phyloP scores from a whole-genome alignment of 2,113 vertebrate genomes.

The Limnothrissa miodon region DNA sequence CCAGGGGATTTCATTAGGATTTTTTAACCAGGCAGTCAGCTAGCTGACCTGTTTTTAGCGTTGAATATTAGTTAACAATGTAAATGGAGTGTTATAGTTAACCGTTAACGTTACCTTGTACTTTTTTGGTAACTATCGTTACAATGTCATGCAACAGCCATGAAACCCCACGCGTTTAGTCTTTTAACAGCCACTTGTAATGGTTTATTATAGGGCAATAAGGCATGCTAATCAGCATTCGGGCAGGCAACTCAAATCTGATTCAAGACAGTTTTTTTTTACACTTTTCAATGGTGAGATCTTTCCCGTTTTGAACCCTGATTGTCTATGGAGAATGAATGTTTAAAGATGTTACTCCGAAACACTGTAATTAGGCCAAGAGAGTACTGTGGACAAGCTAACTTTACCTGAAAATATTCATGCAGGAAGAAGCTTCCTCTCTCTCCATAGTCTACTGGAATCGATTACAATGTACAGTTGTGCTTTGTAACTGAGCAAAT shows the following conservation, averaged over 20 bases:
- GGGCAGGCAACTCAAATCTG: background rate
- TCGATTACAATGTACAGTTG: background rate
- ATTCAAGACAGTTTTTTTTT: background rate
- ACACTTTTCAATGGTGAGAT: background rate
- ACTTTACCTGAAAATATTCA: background rate
- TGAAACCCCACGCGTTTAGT: background rate
- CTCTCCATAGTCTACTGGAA: background rate
- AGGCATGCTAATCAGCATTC: background rate
- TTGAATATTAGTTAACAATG: background rate
- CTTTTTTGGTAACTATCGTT: background rate
- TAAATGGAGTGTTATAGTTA: background rate
- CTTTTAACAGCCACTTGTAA: background rate
- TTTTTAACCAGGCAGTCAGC: background rate
- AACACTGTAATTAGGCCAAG: background rate
- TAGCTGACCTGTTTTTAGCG: background rate
- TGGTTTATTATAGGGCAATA: background rate
- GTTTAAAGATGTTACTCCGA: background rate
- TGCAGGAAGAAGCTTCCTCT: background rate
- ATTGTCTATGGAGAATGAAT: background rate
- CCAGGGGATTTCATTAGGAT: constrained; percentile 4
- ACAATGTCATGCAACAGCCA: background rate
- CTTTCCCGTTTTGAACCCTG: background rate
- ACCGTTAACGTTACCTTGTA: background rate
- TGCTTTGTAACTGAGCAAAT: background rate
- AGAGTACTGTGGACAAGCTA: background rate